Evolutionary conservation across 2,888 invertebrate genomes (phyloP).

Genomic region (Epistrophe eligans): DNA sequence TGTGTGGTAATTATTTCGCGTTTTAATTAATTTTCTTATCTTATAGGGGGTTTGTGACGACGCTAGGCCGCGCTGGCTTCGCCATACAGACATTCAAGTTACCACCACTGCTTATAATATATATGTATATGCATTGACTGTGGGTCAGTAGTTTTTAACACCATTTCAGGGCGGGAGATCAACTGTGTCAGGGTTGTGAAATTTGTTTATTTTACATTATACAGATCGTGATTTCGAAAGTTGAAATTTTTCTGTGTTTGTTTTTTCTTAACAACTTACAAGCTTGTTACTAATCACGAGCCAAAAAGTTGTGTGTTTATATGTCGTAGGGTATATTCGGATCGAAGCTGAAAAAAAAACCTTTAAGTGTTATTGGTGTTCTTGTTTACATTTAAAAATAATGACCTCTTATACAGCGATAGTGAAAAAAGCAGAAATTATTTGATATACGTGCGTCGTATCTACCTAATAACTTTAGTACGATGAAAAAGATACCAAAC

Average conservation of each 20-base stretch:
- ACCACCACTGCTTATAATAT: background rate
- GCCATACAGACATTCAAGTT: background rate
- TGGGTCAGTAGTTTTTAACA: constrained; percentile 67
- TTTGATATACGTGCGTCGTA: too few species aligned
- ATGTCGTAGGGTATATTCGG: background rate
- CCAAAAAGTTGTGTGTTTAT: constrained; percentile 20
- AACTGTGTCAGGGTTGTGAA: constrained; percentile 68
- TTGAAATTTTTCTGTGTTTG: constrained; percentile 48
- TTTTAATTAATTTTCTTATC: constrained; percentile 76
- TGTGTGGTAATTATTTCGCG: constrained; percentile 74
- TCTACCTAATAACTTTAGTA: too few species aligned
- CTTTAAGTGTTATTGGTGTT: background rate
- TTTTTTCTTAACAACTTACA: constrained; percentile 13
- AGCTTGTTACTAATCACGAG: constrained; percentile 45
- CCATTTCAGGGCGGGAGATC: constrained; percentile 67
- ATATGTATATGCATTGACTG: constrained; percentile 19
- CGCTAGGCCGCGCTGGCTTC: background rate
- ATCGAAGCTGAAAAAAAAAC: background rate
- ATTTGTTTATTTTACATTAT: constrained; percentile 50
- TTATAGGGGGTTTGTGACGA: constrained; percentile 20
- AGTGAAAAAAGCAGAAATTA: background rate
- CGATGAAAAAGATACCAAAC: too few species aligned
- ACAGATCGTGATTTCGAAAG: constrained; percentile 71
- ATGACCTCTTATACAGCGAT: background rate
- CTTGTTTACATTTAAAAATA: background rate